phyloP scores from a whole-genome alignment of 2,113 vertebrate species.

The Pelecanus crispus region DNA sequence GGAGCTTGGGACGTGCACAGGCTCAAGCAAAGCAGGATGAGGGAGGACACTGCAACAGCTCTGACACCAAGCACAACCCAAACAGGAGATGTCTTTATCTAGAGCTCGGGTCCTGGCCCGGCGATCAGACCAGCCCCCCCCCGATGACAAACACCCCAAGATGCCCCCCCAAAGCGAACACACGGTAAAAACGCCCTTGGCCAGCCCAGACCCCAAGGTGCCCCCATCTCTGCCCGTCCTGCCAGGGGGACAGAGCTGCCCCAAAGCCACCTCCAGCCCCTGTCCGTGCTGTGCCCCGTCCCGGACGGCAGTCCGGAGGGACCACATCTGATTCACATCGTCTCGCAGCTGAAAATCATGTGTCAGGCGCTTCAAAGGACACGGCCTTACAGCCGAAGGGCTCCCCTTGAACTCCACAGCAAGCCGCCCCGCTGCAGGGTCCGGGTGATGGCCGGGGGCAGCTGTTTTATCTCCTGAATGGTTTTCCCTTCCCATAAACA shows the following conservation, averaged over 20 bases:
- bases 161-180: background rate
- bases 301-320: background rate
- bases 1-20: background rate
- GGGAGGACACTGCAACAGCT: no score
- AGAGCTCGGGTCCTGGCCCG: background rate
- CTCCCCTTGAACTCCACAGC: background rate
- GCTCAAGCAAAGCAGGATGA: background rate
- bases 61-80: background rate
- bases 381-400: fast-evolving
- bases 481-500: background rate
- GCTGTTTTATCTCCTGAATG: background rate
- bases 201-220: background rate
- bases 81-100: background rate
- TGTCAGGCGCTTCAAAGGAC: background rate
- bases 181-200: fast-evolving
- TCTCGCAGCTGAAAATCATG: background rate
- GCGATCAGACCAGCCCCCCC: background rate
- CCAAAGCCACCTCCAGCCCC: background rate
- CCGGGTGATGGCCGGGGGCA: fast-evolving
- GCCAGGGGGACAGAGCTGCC: background rate
- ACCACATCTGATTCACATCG: background rate
- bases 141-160: fast-evolving
- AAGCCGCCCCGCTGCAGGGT: fast-evolving
- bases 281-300: fast-evolving
- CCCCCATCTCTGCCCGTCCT: background rate